Conservation (phyloP, 1,140 invertebrate genomes). For the Caenorhabditis remanei region DNA sequence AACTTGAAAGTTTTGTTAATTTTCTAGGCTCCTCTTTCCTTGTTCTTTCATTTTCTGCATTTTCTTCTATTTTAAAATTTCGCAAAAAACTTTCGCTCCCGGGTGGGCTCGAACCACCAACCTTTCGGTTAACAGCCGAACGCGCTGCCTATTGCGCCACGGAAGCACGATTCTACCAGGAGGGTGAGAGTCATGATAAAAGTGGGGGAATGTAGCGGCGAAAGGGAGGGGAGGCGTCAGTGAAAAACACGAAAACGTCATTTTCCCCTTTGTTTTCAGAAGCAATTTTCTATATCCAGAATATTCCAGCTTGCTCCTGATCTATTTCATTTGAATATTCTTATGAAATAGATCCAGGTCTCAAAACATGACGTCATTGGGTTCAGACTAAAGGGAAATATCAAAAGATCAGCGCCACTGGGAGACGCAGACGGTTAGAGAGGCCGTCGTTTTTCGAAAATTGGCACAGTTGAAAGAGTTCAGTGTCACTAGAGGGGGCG, state of each 20-base stretch:
- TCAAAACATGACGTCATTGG: background rate
- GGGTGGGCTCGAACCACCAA: slow-evolving; percentile 78
- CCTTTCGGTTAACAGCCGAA: slow-evolving; percentile 78
- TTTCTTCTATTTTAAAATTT: background rate
- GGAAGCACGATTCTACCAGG: background rate
- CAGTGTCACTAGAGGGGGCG: slow-evolving; percentile 2
- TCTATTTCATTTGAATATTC: no score
- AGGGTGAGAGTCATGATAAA: background rate
- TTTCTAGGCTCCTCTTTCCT: no score
- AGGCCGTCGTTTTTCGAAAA: background rate
- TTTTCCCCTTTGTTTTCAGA: no score
- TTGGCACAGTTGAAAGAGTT: slow-evolving; percentile 26
- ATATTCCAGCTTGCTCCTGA: no score
- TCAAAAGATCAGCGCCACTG: slow-evolving; percentile 44
- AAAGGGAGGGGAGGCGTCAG: no score
- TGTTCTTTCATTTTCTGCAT: no score
- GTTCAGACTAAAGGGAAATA: background rate
- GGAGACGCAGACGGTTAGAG: slow-evolving; percentile 12
- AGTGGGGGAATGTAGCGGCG: background rate
- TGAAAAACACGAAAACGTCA: no score
- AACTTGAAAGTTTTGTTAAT: no score
- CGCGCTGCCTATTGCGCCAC: slow-evolving; percentile 69
- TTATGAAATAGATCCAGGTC: slow-evolving; percentile 6
- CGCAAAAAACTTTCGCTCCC: slow-evolving; percentile 69
- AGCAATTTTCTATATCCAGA: no score